Base-by-base conservation (phyloP, 2,113 vertebrate genomes). In the Pristiophorus japonicus region DNA sequence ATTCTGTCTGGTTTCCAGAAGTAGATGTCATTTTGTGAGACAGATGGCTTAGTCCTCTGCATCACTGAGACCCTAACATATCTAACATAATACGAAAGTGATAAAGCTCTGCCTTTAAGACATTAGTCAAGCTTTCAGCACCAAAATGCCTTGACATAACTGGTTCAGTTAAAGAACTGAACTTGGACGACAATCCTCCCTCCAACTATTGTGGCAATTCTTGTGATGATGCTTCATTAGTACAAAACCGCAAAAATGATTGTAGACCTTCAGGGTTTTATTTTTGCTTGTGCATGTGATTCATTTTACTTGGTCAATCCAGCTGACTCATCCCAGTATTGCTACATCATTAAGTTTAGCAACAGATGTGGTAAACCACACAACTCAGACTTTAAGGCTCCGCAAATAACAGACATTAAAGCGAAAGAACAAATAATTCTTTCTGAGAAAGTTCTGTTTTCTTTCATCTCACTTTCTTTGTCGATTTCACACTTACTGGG, bases 1-100 rank as follows among this genome's bases (percentile, higher is more conserved):
- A 65, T 65, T 65, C 63, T 66, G 63, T 65, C 91, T 93, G 20
- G 66, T 93, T 66, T 93, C 62, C 55, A 65, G 51, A 93, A 93
- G 91, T 93, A 65, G 59, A 93, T 93, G 91, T 93, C 91, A 93
- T 93, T 93, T 65, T 66, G n/a, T 34, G 1, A 93, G 91, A 93
- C 62, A 93, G 91, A 93, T 93, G 62, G 91, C n/a, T 93, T 66
- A 93, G 62, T 93, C 22, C 91, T 93, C 62, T 93, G 62, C 62
- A 93, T 66, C 91, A 93, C 38, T 93, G 66, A 66, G 91, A 66
- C 30, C 62, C 63, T 42, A 66, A n/a, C 38, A 66, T 63, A 63
- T 65, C 90, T 42, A 65, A 42, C 63, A 66, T 93, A 47, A 47
- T 47, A 85, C 11, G 18, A 85, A 85, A 85, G n/a, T 8, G 81